Conservation (phyloP, 2,888 invertebrate species). For the Macrosiphum euphorbiae region DNA sequence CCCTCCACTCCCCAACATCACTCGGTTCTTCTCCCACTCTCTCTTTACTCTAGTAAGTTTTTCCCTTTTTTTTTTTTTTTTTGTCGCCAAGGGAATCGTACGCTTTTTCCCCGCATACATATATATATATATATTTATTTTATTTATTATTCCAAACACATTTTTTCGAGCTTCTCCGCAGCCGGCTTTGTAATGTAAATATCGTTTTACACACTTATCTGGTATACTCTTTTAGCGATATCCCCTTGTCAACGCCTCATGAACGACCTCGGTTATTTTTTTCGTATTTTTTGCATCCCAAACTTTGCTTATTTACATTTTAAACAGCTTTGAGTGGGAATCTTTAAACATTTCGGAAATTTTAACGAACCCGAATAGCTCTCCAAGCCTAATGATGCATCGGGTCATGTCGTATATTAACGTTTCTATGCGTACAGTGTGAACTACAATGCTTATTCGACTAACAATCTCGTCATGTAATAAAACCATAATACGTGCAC, state of each 20-base stretch:
- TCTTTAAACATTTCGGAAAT: slow-evolving; percentile 8
- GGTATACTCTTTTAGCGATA: slow-evolving; percentile 62
- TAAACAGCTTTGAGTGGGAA: slow-evolving; percentile 19
- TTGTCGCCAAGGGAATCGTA: slow-evolving; percentile 47
- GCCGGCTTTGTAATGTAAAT: slow-evolving; percentile 64
- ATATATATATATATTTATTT: slow-evolving; percentile 35
- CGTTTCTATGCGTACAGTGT: not conserved
- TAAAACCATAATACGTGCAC: not conserved
- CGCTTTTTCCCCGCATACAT: not conserved
- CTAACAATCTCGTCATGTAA: not conserved
- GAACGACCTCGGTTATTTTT: slow-evolving; percentile 33
- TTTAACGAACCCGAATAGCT: not conserved
- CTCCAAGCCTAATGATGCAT: slow-evolving; percentile 14
- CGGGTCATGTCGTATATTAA: not conserved
- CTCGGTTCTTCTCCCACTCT: not conserved
- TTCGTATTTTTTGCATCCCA: slow-evolving; percentile 23
- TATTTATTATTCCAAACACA: slow-evolving; percentile 64
- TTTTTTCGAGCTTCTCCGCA: slow-evolving; percentile 45
- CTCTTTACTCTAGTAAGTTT: not conserved
- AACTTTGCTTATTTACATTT: slow-evolving; percentile 60
- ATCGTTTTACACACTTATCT: slow-evolving; percentile 64
- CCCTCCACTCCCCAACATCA: not conserved
- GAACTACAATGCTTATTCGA: not conserved
- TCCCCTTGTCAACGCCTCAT: slow-evolving; percentile 59
- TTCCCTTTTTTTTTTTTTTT: slow-evolving; percentile 12